phyloP scores from a whole-genome alignment of 2,113 vertebrate species.

The Picathartes gymnocephalus region DNA sequence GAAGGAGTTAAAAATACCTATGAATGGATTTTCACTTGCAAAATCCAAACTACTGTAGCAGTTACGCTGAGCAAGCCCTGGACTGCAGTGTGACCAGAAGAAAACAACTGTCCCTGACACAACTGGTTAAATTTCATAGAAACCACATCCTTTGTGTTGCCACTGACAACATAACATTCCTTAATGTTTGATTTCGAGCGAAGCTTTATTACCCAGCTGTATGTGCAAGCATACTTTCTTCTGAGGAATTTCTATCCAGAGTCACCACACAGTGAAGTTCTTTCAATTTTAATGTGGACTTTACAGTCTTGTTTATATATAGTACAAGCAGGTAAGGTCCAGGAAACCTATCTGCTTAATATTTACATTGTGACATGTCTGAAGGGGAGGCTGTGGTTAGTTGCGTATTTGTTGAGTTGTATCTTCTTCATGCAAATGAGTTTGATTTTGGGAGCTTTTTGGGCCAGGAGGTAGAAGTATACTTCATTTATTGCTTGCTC shows the following conservation, averaged over 20 bases:
- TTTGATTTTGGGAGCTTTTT: neutral
- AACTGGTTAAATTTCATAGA: slow-evolving; percentile 50
- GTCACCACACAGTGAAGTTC: neutral
- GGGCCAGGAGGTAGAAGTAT: neutral
- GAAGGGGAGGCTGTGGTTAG: neutral
- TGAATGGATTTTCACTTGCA: neutral
- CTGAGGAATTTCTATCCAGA: neutral
- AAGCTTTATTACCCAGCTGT: slow-evolving; percentile 4
- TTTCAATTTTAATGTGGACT: neutral
- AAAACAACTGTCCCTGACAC: neutral
- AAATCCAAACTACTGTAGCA: neutral
- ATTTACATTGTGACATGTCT: neutral
- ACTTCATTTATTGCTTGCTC: neutral
- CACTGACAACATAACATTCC: slow-evolving; percentile 49
- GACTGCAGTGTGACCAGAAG: slow-evolving; percentile 2
- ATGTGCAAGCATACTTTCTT: slow-evolving; percentile 12
- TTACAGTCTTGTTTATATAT: neutral
- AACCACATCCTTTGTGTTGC: slow-evolving; percentile 55
- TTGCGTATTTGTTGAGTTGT: neutral
- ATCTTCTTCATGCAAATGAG: neutral
- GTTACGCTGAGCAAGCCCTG: neutral
- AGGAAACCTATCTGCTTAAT: slow-evolving; percentile 1
- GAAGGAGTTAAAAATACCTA: neutral
- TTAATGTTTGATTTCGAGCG: slow-evolving; percentile 39
- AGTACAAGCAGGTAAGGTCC: slow-evolving; percentile 28